These are phyloP conservation scores for Thereva unica DNA, from an alignment of 2,888 invertebrate species.

Conservation along the genomic window DNA sequence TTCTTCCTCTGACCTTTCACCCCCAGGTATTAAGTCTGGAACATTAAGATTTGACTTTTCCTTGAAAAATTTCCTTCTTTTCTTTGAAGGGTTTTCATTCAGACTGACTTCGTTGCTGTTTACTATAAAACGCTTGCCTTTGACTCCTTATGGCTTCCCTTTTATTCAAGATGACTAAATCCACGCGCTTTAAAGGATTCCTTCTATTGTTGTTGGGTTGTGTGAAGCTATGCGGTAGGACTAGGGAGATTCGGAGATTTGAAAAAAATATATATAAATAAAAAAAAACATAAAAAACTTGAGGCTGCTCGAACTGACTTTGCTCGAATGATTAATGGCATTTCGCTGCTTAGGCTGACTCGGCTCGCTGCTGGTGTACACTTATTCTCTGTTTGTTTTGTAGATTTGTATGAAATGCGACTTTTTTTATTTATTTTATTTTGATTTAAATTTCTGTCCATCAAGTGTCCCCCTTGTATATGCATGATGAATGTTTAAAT, in stretches of 20 bases:
- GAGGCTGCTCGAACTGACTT: slow-evolving; percentile 39
- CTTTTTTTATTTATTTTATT: slow-evolving; percentile 18
- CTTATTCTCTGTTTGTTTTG: slow-evolving; percentile 30
- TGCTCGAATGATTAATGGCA: slow-evolving; percentile 39
- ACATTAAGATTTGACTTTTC: slow-evolving; percentile 16
- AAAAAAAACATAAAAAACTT: slow-evolving; percentile 15
- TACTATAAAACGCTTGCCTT: slow-evolving; percentile 8
- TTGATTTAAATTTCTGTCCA: slow-evolving; percentile 2
- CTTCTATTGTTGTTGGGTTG: slow-evolving; percentile 31
- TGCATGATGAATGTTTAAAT: too few species aligned
- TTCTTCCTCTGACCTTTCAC: slow-evolving; percentile 10
- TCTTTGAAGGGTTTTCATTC: neutral
- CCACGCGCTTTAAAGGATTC: slow-evolving; percentile 40
- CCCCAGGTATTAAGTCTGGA: slow-evolving; percentile 23
- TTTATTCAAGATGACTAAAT: slow-evolving; percentile 37
- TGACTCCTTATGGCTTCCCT: slow-evolving; percentile 14
- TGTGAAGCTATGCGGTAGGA: slow-evolving; percentile 19
- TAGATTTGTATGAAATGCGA: slow-evolving; percentile 25
- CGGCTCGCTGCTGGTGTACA: slow-evolving; percentile 26
- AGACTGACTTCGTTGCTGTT: neutral
- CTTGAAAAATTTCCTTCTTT: slow-evolving; percentile 7
- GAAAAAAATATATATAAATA: slow-evolving; percentile 18
- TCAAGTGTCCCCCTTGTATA: slow-evolving; percentile 19
- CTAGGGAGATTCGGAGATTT: slow-evolving; percentile 8
- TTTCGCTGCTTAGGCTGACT: slow-evolving; percentile 16